Percentiles rank a stretch among this genome's conserved stretches.
phyloP scores from a whole-genome alignment of 2,113 vertebrate genomes.

The Taxidea taxus region DNA sequence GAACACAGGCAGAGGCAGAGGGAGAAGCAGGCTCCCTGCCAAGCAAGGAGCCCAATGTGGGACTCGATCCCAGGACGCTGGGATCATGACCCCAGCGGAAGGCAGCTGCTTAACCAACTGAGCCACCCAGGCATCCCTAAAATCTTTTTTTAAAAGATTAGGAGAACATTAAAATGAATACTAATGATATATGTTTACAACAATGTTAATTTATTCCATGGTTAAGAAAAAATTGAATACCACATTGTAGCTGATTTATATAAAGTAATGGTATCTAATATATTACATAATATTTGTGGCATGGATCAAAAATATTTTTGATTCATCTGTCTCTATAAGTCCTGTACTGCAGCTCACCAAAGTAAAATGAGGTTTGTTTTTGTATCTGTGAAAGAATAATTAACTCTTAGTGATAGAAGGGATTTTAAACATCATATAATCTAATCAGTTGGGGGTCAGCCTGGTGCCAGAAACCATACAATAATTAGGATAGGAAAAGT shows the following conservation, averaged over 20 bases:
- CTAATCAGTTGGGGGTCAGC: neutral
- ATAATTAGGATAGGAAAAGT: neutral
- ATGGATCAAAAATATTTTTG: neutral
- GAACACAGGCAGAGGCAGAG: too few species aligned
- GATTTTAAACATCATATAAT: neutral
- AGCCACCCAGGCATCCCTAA: too few species aligned
- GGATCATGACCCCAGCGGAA: too few species aligned
- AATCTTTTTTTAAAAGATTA: neutral
- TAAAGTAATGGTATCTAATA: neutral
- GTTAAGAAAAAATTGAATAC: neutral
- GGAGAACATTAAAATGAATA: neutral
- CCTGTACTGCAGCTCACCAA: neutral
- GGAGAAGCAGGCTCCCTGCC: too few species aligned
- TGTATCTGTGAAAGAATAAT: neutral
- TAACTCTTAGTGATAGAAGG: neutral
- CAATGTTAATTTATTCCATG: neutral
- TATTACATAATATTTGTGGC: neutral
- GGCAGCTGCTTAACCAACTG: too few species aligned
- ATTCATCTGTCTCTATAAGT: neutral
- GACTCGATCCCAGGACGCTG: too few species aligned
- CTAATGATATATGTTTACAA: neutral
- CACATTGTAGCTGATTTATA: neutral
- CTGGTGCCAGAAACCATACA: neutral
- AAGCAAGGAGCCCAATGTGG: too few species aligned
- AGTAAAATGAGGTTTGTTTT: neutral